Percentiles rank a stretch among this genome's conserved stretches.
Conservation (phyloP, 2,888 invertebrate species). For the Ceramica pisi region DNA sequence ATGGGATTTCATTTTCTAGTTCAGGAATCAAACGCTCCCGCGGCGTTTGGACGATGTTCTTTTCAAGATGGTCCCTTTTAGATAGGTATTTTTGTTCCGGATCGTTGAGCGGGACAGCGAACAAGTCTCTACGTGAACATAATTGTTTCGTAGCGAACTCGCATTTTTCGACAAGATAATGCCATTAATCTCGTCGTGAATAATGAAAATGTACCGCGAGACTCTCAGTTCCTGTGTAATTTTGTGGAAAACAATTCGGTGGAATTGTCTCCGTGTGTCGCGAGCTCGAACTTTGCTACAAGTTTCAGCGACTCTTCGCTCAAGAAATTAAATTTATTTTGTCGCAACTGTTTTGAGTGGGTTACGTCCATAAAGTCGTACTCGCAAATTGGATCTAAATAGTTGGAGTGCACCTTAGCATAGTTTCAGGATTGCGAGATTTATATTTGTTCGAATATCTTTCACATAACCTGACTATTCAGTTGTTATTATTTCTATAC, state of each 20-base stretch:
- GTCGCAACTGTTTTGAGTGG: slow-evolving; percentile 64
- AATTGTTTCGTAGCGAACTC: slow-evolving; percentile 82
- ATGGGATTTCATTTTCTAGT: slow-evolving; percentile 89
- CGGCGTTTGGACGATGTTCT: slow-evolving; percentile 77
- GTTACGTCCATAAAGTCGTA: slow-evolving; percentile 75
- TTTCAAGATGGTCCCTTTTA: slow-evolving; percentile 75
- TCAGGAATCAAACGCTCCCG: slow-evolving; percentile 85
- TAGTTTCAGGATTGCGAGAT: slow-evolving; percentile 1
- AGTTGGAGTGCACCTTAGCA: slow-evolving; percentile 67
- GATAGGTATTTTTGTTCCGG: slow-evolving; percentile 77
- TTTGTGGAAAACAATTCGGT: slow-evolving; percentile 77
- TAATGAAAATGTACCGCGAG: slow-evolving; percentile 84
- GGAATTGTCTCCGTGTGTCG: slow-evolving; percentile 73
- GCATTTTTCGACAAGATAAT: slow-evolving; percentile 86
- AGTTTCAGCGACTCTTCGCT: slow-evolving; percentile 70
- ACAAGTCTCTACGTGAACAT: slow-evolving; percentile 71
- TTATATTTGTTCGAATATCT: slow-evolving; percentile 13
- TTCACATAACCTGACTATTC: slow-evolving; percentile 14
- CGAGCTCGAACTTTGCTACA: slow-evolving; percentile 66
- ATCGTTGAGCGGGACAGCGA: slow-evolving; percentile 74
- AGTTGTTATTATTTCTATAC: slow-evolving; percentile 40
- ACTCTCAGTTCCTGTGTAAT: slow-evolving; percentile 73
- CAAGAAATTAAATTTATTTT: slow-evolving; percentile 77
- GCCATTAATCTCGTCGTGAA: slow-evolving; percentile 82
- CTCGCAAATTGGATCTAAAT: slow-evolving; percentile 75